Evolutionary conservation across 2,113 vertebrate species (phyloP).

Genomic region (Spea bombifrons): DNA sequence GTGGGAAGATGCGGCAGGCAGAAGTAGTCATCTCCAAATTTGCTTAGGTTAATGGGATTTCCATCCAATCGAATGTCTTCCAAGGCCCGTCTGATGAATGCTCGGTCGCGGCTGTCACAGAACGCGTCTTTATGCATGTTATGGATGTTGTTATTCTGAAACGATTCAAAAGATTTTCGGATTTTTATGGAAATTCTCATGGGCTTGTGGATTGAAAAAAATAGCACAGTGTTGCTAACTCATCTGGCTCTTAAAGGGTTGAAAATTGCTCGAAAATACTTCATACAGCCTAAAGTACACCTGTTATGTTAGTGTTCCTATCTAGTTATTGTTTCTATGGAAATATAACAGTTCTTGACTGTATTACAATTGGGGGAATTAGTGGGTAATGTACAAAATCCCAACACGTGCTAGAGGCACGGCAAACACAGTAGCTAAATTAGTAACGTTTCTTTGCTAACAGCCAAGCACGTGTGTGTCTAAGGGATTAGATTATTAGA

Average conservation of each 20-base stretch:
- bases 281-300: neutral
- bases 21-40: constrained; percentile 66
- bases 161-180: neutral
- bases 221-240: neutral
- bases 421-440: too few species aligned
- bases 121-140: constrained; percentile 68
- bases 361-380: too few species aligned
- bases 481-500: too few species aligned
- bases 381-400: too few species aligned
- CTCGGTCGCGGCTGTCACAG: constrained; percentile 63
- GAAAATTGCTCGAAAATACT: neutral
- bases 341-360: too few species aligned
- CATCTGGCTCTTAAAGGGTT: neutral
- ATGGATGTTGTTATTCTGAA: constrained; percentile 76
- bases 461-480: too few species aligned
- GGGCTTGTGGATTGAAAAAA: neutral
- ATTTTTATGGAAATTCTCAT: too few species aligned
- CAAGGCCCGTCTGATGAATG: constrained; percentile 61
- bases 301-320: neutral
- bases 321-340: neutral
- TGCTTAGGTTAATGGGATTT: constrained; percentile 76
- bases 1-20: constrained; percentile 77
- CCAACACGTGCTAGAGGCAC: too few species aligned
- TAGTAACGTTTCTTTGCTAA: too few species aligned
- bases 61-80: constrained; percentile 77